Evolutionary conservation across 2,113 vertebrate species (phyloP).

Genomic region (Oplegnathus fasciatus): DNA sequence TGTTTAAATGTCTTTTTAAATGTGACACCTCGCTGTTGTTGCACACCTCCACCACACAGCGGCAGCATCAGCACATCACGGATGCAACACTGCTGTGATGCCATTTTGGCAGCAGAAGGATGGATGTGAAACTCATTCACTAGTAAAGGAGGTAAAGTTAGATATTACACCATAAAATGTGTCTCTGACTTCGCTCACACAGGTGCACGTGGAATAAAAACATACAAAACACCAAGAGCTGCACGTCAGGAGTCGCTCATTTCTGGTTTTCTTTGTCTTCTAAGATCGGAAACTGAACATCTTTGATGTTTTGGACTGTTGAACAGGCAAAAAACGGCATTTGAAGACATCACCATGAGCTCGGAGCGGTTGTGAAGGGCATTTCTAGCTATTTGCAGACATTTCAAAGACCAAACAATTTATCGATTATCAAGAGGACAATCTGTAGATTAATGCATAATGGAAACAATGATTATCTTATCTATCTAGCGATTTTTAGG

Average conservation of each 20-base stretch:
- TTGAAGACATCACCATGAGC: not conserved
- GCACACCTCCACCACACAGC: slow-evolving; percentile 31
- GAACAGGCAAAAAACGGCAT: not conserved
- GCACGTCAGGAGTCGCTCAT: too few species aligned
- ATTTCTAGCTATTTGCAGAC: not conserved
- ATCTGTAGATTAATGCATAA: too few species aligned
- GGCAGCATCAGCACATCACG: slow-evolving; percentile 28
- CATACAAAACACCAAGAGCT: too few species aligned
- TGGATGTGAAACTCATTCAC: not conserved
- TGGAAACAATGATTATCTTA: too few species aligned
- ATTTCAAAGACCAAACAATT: not conserved
- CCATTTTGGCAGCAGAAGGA: not conserved
- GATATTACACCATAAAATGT: not conserved
- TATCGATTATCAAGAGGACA: too few species aligned
- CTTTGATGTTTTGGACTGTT: not conserved
- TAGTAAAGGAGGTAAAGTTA: not conserved
- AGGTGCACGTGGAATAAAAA: too few species aligned
- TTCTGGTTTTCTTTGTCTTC: too few species aligned
- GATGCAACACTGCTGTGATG: not conserved
- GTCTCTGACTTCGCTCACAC: too few species aligned
- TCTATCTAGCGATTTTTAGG: too few species aligned
- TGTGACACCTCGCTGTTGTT: slow-evolving; percentile 22
- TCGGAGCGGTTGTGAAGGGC: not conserved
- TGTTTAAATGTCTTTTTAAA: not conserved
- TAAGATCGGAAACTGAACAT: not conserved